Evolutionary conservation across 2,888 invertebrate genomes (phyloP), one percentile per base, ranked within the genome.

Genomic region (Drosophila sordidapex): DNA sequence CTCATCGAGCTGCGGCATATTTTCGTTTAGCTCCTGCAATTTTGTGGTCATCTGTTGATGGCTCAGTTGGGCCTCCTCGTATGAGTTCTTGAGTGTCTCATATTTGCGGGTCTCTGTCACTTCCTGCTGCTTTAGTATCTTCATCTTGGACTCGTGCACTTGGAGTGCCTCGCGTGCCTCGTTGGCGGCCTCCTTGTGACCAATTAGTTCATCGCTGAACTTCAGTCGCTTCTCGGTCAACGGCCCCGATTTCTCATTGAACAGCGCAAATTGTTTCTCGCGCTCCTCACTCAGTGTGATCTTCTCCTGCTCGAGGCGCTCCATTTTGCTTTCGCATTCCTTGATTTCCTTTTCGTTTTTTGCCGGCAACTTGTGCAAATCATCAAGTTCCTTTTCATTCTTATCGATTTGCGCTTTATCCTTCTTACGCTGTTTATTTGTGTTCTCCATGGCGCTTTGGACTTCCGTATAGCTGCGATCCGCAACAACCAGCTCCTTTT

Each of bases 351-450:
- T 94, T 69, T 94, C 94, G 92, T 96, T 97, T 90, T 97, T 96
- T 38, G 96, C 96, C 0, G 98, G 98, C 8, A 96, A 91, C 70
- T 94, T 94, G 74, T 94, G 91, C 25, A 96, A 91, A 54, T 96
- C 95, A 52, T 94, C 95, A 2, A 98, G 93, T 91, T 97, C 95
- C n/a, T 93, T 93, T 79, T 94, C 95, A 90, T 96, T 95, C 88
- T 95, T 94, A 67, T 94, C 95, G 2, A 97, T 91, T 21, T 95
- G 94, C 56, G 95, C 95, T 72, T 96, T 96, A 35, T 96, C 94
- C 88, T 96, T 96, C 91, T 97, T 97, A 74, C 96, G 94, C 78
- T 96, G 96, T 81, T 96, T 96, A 83, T 96, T 97, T 0, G 94
- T 94, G 76, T 95, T 95, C 0, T 95, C 94, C 90, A 95, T 94